Evolutionary conservation across 2,113 vertebrate species (phyloP).

Genomic region (Crypturellus undulatus): DNA sequence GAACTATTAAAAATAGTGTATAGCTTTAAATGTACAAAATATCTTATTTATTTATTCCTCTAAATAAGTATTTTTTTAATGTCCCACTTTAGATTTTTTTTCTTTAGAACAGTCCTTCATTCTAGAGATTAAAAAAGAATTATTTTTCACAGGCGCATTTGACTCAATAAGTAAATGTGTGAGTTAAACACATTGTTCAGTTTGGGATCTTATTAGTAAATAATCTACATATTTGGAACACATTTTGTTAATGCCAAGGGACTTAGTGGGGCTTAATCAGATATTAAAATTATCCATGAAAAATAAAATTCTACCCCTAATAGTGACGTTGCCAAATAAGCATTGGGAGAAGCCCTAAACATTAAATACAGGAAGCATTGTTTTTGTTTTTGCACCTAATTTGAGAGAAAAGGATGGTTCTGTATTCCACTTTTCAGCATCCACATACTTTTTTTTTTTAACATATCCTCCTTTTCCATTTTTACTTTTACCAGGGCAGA

Average conservation of each 20-base stretch:
- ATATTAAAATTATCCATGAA: slow-evolving; percentile 7
- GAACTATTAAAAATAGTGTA: neutral
- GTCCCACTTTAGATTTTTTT: neutral
- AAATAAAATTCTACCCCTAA: neutral
- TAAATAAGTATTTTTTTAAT: neutral
- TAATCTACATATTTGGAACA: neutral
- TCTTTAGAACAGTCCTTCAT: neutral
- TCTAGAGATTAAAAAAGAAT: neutral
- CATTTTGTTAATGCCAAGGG: neutral
- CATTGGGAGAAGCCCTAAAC: neutral
- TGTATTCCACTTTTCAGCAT: neutral
- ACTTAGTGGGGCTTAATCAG: neutral
- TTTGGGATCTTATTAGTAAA: neutral
- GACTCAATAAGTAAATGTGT: neutral
- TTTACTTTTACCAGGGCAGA: neutral
- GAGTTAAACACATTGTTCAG: neutral
- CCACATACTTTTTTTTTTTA: neutral
- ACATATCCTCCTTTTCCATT: neutral
- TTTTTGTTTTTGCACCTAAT: neutral
- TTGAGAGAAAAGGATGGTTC: neutral
- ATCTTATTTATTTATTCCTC: neutral
- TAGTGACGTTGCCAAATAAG: neutral
- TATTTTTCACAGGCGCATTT: neutral
- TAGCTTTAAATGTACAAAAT: neutral
- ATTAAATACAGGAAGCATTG: neutral